phyloP scores from a whole-genome alignment of 1,140 invertebrate genomes.

The Bombus vancouverensis region DNA sequence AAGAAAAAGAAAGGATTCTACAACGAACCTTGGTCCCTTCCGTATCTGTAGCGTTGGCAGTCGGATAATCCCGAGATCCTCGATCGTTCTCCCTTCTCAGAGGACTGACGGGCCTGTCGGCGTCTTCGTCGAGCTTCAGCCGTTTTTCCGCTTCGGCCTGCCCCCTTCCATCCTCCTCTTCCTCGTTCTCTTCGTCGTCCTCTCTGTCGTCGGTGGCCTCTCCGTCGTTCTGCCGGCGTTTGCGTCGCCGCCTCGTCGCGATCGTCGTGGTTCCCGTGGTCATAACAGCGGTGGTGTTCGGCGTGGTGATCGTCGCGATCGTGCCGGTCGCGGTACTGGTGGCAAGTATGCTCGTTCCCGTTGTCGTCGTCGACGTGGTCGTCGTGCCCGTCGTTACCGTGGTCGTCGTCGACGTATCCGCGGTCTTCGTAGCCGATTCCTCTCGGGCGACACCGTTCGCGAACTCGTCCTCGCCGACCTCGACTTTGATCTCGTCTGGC shows the following conservation, averaged over 20 bases:
- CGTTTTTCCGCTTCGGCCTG: slow-evolving; percentile 69
- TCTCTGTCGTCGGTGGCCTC: slow-evolving; percentile 64
- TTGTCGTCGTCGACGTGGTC: slow-evolving; percentile 19
- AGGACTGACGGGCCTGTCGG: slow-evolving; percentile 65
- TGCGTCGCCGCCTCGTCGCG: slow-evolving; percentile 58
- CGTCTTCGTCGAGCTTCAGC: slow-evolving; percentile 72
- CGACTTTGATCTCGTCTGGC: slow-evolving; percentile 71
- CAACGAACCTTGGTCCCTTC: slow-evolving; percentile 77
- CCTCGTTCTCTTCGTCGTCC: slow-evolving; percentile 81
- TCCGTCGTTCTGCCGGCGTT: slow-evolving; percentile 54
- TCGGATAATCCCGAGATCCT: slow-evolving; percentile 69
- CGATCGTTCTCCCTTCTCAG: slow-evolving; percentile 73
- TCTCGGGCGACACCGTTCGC: slow-evolving; percentile 62
- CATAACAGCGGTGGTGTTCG: slow-evolving; percentile 63
- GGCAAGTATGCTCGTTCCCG: slow-evolving; percentile 49
- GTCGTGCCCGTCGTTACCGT: slow-evolving; percentile 46
- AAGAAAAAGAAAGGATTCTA: too few species aligned
- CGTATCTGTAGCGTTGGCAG: slow-evolving; percentile 74
- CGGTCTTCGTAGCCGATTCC: slow-evolving; percentile 49
- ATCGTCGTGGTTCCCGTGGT: slow-evolving; percentile 62
- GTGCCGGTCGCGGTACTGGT: slow-evolving; percentile 55
- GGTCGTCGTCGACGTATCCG: slow-evolving; percentile 52
- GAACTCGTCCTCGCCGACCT: slow-evolving; percentile 67
- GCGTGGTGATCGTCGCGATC: slow-evolving; percentile 22
- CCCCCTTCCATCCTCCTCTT: slow-evolving; percentile 65